Evolutionary conservation across 2,113 vertebrate species (phyloP).

Genomic region (Mobula birostris): DNA sequence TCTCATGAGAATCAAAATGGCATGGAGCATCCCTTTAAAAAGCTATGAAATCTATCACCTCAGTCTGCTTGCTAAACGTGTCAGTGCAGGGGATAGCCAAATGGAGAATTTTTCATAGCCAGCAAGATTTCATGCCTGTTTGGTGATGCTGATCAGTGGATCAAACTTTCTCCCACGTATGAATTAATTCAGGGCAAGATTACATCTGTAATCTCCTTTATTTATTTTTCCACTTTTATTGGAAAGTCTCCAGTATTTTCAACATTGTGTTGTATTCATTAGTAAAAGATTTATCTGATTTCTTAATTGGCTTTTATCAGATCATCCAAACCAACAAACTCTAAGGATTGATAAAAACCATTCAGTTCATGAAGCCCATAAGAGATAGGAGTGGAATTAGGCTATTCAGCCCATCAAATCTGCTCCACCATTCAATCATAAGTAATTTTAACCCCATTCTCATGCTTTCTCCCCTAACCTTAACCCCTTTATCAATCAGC

Average conservation of each 20-base stretch:
- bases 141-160: neutral
- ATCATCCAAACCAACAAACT: neutral
- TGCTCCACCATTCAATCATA: too few species aligned
- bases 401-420: too few species aligned
- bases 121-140: conserved; percentile 5
- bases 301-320: neutral
- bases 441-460: too few species aligned
- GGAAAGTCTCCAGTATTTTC: neutral
- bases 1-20: neutral
- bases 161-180: conserved; percentile 5
- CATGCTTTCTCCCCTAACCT: too few species aligned
- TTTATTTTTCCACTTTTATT: neutral
- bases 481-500: too few species aligned
- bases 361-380: too few species aligned
- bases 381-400: too few species aligned
- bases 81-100: neutral
- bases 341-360: neutral
- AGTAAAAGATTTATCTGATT: neutral
- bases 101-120: neutral
- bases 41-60: neutral
- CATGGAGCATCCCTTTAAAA: neutral
- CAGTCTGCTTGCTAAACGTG: neutral
- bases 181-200: neutral
- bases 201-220: neutral
- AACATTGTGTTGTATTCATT: neutral